phyloP scores from a whole-genome alignment of 2,113 vertebrate genomes.

The Suricata suricatta region DNA sequence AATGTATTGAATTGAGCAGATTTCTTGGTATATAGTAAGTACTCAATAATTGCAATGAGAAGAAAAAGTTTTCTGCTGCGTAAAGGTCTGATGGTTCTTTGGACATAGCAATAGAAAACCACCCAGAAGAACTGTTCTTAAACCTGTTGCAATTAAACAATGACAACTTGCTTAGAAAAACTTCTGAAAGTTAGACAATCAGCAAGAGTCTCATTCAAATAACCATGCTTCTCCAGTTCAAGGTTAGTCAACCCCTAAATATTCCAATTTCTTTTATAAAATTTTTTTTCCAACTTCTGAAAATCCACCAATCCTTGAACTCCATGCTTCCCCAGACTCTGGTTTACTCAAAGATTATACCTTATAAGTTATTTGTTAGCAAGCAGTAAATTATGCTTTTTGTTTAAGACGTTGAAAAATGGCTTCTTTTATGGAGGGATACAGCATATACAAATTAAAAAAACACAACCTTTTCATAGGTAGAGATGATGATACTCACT shows the following conservation, averaged over 20 bases:
- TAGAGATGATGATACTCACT: background rate
- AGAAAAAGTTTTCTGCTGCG: background rate
- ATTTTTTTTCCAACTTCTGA: background rate
- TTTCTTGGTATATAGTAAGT: background rate
- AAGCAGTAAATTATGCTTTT: background rate
- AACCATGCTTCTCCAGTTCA: background rate
- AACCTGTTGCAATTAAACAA: background rate
- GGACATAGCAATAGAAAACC: background rate
- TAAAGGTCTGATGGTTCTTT: background rate
- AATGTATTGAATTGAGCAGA: background rate
- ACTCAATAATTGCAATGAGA: background rate
- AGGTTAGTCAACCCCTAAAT: background rate
- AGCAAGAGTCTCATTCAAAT: background rate
- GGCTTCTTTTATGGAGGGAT: background rate
- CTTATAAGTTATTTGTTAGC: background rate
- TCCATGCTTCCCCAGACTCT: background rate
- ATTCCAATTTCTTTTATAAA: background rate
- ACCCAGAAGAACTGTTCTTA: conserved; percentile 1
- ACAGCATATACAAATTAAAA: background rate
- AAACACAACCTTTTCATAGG: background rate
- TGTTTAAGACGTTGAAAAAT: background rate
- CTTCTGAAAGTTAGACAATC: background rate
- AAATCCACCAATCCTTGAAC: background rate
- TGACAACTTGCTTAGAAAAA: conserved; percentile 1
- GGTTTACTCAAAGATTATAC: background rate